Base-by-base conservation (phyloP, 2,888 invertebrate genomes). In the Diarsia mendica region DNA sequence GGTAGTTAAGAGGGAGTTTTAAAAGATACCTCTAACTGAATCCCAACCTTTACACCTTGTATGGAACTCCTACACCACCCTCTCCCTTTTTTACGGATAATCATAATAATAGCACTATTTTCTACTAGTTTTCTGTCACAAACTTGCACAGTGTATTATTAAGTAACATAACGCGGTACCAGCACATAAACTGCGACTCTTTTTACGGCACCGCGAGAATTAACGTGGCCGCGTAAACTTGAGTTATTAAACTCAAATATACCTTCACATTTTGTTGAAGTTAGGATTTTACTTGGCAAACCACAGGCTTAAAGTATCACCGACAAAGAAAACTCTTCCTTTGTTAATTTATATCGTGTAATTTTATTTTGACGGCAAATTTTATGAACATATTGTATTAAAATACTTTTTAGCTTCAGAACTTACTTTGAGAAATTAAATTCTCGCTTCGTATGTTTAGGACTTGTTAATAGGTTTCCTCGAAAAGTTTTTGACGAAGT, bases 181-280 rank as follows among this genome's bases (percentile, higher is more conserved):
- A 58, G 63, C 65, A 75, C 77, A 83, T 83, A 85, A 85, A 83
- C 61, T 72, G 80, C 53, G 86, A 83, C 84, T 83, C 77, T 85
- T 84, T 84, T 84, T 85, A 85, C 73, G 84, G 84, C 72, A 61
- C 75, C 77, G 74, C 64, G 64, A 73, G 80, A 83, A 84, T 84
- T 84, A 84, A 85, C 67, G 80, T 85, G 5, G 73, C 46, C 23
- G 39, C 77, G 83, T 83, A 77, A 85, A 85, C 71, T 77, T 77
- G 80, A 80, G 77, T 86, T 86, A 85, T 86, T 83, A 84, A 85
- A 83, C 73, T 84, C 71, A 74, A 85, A 84, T 82, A 75, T 83
- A 72, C 67, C 58, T 67, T 44, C 68, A 63, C 63, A 82, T 83
- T 82, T 65, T 85, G 81, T 76, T 74, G 53, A 65, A 84, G 72